Conservation (phyloP, 2,113 vertebrate genomes). For the Phocoena phocoena region DNA sequence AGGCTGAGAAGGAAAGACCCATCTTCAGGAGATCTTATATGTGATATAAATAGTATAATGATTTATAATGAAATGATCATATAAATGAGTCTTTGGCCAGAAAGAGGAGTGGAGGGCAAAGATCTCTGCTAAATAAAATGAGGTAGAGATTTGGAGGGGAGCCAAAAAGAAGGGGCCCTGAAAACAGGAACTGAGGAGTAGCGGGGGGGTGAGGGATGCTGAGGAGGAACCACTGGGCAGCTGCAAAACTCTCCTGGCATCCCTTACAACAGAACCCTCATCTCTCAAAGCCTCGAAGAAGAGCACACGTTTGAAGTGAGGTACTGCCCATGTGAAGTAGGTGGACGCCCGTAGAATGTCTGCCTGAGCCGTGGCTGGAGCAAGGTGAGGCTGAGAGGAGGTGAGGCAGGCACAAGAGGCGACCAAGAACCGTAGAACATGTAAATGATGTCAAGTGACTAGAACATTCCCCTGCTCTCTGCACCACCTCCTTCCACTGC, state of each 20-base stretch:
- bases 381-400: not conserved
- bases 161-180: not conserved
- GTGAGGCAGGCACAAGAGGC: not conserved
- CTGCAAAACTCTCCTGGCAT: not conserved
- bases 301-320: not conserved
- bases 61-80: not conserved
- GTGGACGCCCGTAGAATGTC: rapidly evolving
- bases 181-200: not conserved
- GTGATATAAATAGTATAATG: not conserved
- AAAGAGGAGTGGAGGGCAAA: not conserved
- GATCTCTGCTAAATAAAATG: not conserved
- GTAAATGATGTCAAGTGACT: not conserved
- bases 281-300: not conserved
- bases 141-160: not conserved
- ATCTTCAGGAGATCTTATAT: not conserved
- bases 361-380: not conserved
- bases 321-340: not conserved
- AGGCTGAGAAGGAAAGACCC: not conserved
- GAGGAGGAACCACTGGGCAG: too few species aligned
- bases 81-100: not conserved
- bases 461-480: not conserved
- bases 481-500: not conserved
- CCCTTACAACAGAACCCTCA: not conserved
- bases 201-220: rapidly evolving
- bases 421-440: not conserved